Evolutionary conservation across 2,113 vertebrate species (phyloP), one percentile per base, ranked within the genome.

Genomic region (Mastomys coucha): DNA sequence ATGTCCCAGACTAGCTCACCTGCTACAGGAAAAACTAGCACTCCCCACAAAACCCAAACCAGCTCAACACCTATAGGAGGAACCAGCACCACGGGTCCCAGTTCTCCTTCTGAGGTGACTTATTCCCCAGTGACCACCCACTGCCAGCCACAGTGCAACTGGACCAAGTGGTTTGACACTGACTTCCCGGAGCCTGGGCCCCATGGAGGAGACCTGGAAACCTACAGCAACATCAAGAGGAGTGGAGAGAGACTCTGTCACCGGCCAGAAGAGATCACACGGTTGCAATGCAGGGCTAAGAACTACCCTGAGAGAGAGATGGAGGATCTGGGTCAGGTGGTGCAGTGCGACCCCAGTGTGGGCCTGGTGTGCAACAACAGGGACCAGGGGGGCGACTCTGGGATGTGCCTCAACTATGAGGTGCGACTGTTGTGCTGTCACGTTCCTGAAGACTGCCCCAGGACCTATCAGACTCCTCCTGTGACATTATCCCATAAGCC

Each of bases 291-390:
- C 90, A 96, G 60, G 0, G 98, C 98, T 0, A 93, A 98, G 95
- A 84, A 51, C 36, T 93, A 95, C 49, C 98, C 95, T 0, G 94
- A 96, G 0, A 2, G 95, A 13, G 12, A 73, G 56, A 65, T 98
- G 24, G 19, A 87, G 0, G 0, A 72, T 0, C 51, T 98, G 60
- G 98, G 97, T 7, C 98, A 98, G 96, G 97, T 97, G 56, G 98
- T 98, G 65, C 94, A 90, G 77, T 98, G 98, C 10, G 63, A 91
- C 77, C 80, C 93, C 6, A 53, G 94, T 0, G 20, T 84, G 65
- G 98, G 98, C 14, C 95, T 99, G 22, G 93, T 98, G 67, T 99
- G 98, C 89, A 90, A 91, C 45, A 98, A 99, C 94, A 7, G 20
- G 2, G 97, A 98, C 60, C 98, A 98, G 96, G 6, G 2, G 1